These are phyloP conservation scores for Myotis yumanensis DNA, from an alignment of 2,113 vertebrate genomes.

Conservation along the genomic window DNA sequence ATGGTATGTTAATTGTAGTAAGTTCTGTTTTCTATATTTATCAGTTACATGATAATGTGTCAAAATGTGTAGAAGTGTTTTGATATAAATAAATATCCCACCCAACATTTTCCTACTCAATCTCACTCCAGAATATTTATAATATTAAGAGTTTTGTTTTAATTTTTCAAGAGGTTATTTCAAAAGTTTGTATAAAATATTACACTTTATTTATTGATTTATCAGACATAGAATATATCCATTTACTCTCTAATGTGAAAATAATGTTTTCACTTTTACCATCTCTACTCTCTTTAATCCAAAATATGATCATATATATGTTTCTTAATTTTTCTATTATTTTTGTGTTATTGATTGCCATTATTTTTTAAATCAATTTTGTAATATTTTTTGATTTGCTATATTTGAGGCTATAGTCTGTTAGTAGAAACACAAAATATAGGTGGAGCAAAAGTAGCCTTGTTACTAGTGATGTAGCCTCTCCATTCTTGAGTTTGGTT, in stretches of 20 bases:
- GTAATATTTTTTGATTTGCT: neutral
- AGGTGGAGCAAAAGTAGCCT: neutral
- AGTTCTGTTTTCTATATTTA: neutral
- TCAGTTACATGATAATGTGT: neutral
- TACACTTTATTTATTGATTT: neutral
- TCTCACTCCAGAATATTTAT: neutral
- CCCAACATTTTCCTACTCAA: neutral
- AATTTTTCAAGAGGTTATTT: neutral
- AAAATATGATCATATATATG: neutral
- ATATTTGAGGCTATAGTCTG: neutral
- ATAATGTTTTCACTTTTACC: neutral
- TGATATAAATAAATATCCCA: neutral
- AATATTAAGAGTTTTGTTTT: neutral
- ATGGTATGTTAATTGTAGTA: neutral
- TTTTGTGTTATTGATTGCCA: neutral
- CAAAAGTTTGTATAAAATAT: neutral
- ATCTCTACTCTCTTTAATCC: neutral
- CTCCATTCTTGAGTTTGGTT: neutral
- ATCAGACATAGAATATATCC: neutral
- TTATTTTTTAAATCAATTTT: neutral
- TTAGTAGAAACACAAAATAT: neutral
- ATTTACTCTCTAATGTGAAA: neutral
- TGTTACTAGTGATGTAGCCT: neutral
- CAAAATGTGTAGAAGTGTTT: neutral
- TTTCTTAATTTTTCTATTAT: neutral